Percentiles rank a stretch among this genome's conserved stretches.
These are phyloP conservation scores for Timandra comae DNA, from an alignment of 2,888 invertebrate genomes.

Conservation along the genomic window DNA sequence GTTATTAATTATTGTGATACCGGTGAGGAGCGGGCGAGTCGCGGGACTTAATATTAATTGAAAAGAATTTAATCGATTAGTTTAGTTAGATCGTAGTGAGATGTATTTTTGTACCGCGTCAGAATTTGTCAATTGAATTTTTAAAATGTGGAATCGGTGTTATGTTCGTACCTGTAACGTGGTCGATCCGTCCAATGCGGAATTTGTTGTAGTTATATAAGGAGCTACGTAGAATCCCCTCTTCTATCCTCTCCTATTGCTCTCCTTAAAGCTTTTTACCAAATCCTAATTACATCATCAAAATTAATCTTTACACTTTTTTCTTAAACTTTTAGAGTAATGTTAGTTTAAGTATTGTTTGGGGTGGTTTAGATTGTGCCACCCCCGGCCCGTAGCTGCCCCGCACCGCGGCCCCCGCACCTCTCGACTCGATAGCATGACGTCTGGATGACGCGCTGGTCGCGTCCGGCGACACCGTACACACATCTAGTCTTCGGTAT, in stretches of 20 bases:
- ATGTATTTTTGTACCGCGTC: constrained; percentile 69
- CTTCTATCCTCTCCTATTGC: constrained; percentile 11
- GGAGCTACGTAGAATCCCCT: constrained; percentile 46
- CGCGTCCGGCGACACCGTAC: constrained; percentile 12
- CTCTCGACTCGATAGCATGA: constrained; percentile 32
- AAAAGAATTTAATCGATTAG: constrained; percentile 46
- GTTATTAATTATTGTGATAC: constrained; percentile 62
- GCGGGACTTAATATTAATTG: constrained; percentile 31
- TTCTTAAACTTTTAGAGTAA: constrained; percentile 1
- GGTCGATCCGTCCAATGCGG: constrained; percentile 67
- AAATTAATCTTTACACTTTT: not conserved
- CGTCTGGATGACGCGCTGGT: constrained; percentile 21
- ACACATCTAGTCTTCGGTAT: constrained; percentile 5
- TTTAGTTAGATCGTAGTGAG: constrained; percentile 62
- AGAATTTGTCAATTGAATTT: constrained; percentile 54
- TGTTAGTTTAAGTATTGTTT: constrained; percentile 3
- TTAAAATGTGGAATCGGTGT: constrained; percentile 30
- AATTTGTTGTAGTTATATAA: constrained; percentile 55
- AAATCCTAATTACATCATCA: constrained; percentile 1
- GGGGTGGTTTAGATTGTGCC: constrained; percentile 12
- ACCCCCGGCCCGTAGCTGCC: constrained; percentile 9
- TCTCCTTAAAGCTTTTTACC: constrained; percentile 8
- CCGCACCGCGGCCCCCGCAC: constrained; percentile 41
- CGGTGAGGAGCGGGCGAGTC: constrained; percentile 41
- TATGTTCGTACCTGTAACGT: constrained; percentile 60